Percentiles rank a stretch among this genome's conserved stretches.
phyloP scores from a whole-genome alignment of 2,113 vertebrate species.

The Xyliphius kryptos region DNA sequence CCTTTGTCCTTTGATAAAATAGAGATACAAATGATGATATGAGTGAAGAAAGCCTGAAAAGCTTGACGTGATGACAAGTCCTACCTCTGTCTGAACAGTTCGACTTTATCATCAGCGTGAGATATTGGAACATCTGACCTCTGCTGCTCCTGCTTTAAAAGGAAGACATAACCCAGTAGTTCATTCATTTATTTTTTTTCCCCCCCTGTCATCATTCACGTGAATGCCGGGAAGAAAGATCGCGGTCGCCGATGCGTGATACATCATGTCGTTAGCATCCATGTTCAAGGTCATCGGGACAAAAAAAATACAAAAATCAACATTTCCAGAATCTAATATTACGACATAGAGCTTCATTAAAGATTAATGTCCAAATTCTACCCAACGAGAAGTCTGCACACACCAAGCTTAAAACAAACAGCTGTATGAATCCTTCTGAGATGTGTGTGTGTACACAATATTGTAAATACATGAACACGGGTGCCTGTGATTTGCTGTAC shows the following conservation, averaged over 20 bases:
- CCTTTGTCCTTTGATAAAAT: neutral
- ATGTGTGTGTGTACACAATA: constrained; percentile 2
- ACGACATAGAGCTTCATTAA: neutral
- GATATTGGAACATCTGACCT: neutral
- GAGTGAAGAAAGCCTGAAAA: neutral
- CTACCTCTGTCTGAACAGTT: neutral
- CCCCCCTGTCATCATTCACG: neutral
- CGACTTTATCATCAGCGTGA: neutral
- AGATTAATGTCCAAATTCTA: neutral
- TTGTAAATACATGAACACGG: constrained; percentile 30
- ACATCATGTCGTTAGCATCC: neutral
- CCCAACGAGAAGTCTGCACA: too few relatives aligned
- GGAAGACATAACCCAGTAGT: neutral
- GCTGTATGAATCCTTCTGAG: too few relatives aligned
- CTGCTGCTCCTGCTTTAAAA: constrained; percentile 4
- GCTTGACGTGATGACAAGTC: neutral
- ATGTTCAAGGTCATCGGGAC: constrained; percentile 1
- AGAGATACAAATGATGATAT: neutral
- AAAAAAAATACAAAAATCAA: neutral
- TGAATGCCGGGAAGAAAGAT: neutral
- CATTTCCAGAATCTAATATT: too few relatives aligned
- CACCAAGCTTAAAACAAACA: too few relatives aligned
- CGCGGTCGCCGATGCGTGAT: constrained; percentile 1
- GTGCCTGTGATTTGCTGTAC: constrained; percentile 35
- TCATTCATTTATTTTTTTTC: neutral